Base-by-base conservation (phyloP, 2,797 vertebrate species). In the Meriones psammophilus region DNA sequence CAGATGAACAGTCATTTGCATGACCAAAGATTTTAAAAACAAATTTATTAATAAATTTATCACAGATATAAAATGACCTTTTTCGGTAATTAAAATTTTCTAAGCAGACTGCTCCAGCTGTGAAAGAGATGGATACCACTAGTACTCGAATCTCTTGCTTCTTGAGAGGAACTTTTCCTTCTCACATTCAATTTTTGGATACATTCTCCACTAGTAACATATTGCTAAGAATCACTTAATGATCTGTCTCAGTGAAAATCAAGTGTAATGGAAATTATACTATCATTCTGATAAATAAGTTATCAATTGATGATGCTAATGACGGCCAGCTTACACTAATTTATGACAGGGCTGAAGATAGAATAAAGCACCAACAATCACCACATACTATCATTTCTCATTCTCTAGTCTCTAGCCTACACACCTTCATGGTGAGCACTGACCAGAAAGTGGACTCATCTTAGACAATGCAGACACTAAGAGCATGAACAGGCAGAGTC, bases 1-100 rank as follows among this genome's bases (percentile, higher is more conserved):
- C 81, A 92, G 56, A 95, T 78, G 86, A 92, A 90, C 26, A 86
- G 83, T 81, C 89, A 94, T 46, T 73, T 91, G 42, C 80, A 68
- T 92, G 77, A 95, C 79, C 66, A 62, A 97, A 89, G 73, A 92
- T 90, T 93, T 94, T 90, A 46, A 58, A 92, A 90, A 88, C 78
- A 94, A 90, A 87, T 80, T 90, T 92, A 94, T 90, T 92, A 94
- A 85, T 28, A 56, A 39, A 94, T 90, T 42, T 93, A 56, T 92
- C 81, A 71, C 50, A 95, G 17, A 95, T 94, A 96, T 56, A 71
- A 87, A 74, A 84, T 42, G 39, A 73, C 78, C 62, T 88, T 5
- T 92, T 85, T 84, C n/a, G 33, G 60, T 76, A 86, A 36, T 76
- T 91, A 60, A 46, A 54, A 56, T 71, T 76, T 93, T 92, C 50